Evolutionary conservation across 2,113 vertebrate species (phyloP).

Genomic region (Etheostoma spectabile): DNA sequence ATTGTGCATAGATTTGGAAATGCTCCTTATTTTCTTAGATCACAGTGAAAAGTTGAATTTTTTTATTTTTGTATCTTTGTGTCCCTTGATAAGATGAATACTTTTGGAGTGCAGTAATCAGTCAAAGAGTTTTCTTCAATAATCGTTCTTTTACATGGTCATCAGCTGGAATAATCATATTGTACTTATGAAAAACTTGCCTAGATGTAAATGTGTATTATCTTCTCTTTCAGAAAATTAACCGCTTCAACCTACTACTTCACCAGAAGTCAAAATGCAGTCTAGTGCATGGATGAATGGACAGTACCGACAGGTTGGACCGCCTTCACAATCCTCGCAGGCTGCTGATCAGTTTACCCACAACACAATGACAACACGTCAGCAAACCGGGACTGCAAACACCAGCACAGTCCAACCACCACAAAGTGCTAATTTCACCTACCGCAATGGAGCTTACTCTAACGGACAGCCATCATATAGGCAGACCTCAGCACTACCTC

Average conservation of each 20-base stretch:
- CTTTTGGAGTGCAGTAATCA: no score
- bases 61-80: no score
- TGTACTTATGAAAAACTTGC: no score
- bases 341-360: background rate
- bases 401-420: background rate
- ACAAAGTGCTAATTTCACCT: background rate
- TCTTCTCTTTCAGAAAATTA: conserved; percentile 50
- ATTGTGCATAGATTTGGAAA: no score
- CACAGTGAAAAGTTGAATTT: no score
- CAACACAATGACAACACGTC: background rate
- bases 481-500: conserved; percentile 14
- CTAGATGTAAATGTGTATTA: no score
- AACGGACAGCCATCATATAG: background rate
- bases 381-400: conserved; percentile 13
- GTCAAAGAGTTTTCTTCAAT: no score
- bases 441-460: background rate
- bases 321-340: conserved; percentile 3
- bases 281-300: conserved; percentile 11
- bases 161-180: no score
- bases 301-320: conserved; percentile 3
- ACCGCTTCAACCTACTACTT: background rate
- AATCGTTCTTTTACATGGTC: no score
- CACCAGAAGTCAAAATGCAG: conserved; percentile 45
- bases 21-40: no score
- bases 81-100: no score